Evolutionary conservation across 2,797 vertebrate genomes (phyloP), one percentile per base, ranked within the genome.

Genomic region (Oceanodroma leucorhoa): DNA sequence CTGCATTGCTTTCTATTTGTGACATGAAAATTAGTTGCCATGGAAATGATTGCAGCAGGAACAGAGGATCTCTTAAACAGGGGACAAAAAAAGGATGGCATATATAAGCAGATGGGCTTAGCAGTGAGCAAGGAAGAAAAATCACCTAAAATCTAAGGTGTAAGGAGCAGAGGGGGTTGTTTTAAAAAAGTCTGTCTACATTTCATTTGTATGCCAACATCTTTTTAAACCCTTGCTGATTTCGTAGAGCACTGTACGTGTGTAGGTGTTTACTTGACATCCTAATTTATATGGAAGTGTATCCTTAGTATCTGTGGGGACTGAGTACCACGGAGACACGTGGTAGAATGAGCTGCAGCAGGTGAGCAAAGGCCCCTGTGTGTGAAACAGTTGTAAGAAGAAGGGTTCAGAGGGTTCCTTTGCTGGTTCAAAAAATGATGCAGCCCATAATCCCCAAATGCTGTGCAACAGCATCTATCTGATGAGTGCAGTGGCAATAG

Each of bases 21-120:
- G 93, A 93, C 92, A 95, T 81, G 83, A 86, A 83, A 88, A 94
- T 94, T 87, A 92, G 94, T 97, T 97, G 69, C 91, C 87, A 97
- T 97, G 94, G 95, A 92, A 95, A 96, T 95, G 80, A 92, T 38
- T 87, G 83, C 88, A 60, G 81, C 60, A 80, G 57, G 85, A 93
- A 54, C 73, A 65, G 83, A 73, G 43, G 36, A 84, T 64, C 30
- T 89, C 45, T 72, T 82, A 43, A 87, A 65, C 10, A 32, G 19
- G 11, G 23, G 34, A 48, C 6, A 3, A 70, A 51, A 92, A 82
- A 65, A 69, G 38, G 30, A 60, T 76, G 41, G 22, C 21, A 26
- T 45, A 4, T 62, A 15, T 60, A 83, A 89, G 43, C 43, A 85
- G 88, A 69, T 94, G 48, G 86, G 40, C 45, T 89, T 76, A 78